Evolutionary conservation across 2,113 vertebrate genomes (phyloP).

Genomic region (Sinocyclocheilus rhinocerous): DNA sequence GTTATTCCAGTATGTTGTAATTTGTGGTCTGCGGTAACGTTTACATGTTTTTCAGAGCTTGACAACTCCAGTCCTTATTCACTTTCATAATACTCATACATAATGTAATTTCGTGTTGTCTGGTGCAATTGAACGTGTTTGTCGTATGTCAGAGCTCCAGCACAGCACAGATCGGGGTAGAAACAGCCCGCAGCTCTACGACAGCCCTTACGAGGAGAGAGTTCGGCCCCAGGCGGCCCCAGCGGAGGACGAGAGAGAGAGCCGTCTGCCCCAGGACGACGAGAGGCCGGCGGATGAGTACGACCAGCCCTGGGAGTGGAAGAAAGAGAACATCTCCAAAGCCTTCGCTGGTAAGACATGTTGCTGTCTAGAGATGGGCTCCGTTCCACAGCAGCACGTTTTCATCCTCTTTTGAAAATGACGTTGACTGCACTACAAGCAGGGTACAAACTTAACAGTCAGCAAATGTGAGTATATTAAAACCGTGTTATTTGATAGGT

Average conservation of each 20-base stretch:
- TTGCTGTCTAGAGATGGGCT: too few species aligned
- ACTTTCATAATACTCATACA: background rate
- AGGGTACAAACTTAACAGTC: background rate
- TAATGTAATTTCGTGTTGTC: background rate
- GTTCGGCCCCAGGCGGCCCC: slow-evolving; percentile 44
- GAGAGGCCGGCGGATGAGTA: slow-evolving; percentile 96
- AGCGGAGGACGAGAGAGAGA: slow-evolving; percentile 75
- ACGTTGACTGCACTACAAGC: background rate
- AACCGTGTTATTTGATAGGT: background rate
- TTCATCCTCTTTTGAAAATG: background rate
- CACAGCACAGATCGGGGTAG: slow-evolving; percentile 61
- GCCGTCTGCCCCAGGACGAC: slow-evolving; percentile 91
- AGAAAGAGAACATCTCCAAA: slow-evolving; percentile 89
- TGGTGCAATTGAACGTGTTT: background rate
- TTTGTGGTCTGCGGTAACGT: background rate
- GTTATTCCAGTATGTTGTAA: background rate
- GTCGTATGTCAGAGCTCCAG: slow-evolving; percentile 70
- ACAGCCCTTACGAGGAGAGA: slow-evolving; percentile 89
- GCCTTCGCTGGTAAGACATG: slow-evolving; percentile 84
- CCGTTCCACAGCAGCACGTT: background rate
- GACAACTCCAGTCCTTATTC: background rate
- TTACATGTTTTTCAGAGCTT: background rate
- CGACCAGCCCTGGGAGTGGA: slow-evolving; percentile 98
- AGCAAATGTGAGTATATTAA: background rate
- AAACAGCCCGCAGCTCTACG: slow-evolving; percentile 84